These are phyloP conservation scores for Piscicola geometra DNA, from an alignment of 2,888 invertebrate genomes.

Conservation along the genomic window DNA sequence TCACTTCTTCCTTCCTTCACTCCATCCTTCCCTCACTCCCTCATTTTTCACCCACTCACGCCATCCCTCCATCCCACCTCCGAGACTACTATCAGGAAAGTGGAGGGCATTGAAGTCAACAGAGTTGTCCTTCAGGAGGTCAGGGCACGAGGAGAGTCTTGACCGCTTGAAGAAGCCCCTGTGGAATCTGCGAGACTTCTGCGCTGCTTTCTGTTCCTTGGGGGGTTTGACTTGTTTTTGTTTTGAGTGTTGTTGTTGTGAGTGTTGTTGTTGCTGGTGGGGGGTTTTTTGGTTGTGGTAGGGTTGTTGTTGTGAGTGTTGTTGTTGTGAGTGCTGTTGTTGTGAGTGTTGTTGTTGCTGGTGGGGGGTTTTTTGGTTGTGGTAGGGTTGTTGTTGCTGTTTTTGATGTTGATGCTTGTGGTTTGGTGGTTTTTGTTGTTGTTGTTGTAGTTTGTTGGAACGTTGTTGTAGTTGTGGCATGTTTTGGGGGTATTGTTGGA, in stretches of 20 bases:
- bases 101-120: not conserved
- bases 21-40: no score
- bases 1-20: no score
- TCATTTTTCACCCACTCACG: no score
- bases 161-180: constrained; percentile 5
- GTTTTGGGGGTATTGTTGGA: no score
- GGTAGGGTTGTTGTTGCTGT: no score
- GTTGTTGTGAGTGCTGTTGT: no score
- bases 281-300: not conserved
- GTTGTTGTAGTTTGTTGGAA: not conserved
- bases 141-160: constrained; percentile 21
- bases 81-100: not conserved
- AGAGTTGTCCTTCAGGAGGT: constrained; percentile 26
- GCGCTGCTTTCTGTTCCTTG: not conserved
- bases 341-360: no score
- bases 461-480: no score
- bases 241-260: not conserved
- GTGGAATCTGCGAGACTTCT: not conserved
- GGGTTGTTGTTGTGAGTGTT: no score
- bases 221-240: not conserved
- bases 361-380: no score
- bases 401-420: not conserved
- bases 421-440: not conserved
- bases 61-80: no score
- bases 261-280: not conserved